Evolutionary conservation across 1,140 invertebrate genomes (phyloP).

Genomic region (Arctopsyche grandis): DNA sequence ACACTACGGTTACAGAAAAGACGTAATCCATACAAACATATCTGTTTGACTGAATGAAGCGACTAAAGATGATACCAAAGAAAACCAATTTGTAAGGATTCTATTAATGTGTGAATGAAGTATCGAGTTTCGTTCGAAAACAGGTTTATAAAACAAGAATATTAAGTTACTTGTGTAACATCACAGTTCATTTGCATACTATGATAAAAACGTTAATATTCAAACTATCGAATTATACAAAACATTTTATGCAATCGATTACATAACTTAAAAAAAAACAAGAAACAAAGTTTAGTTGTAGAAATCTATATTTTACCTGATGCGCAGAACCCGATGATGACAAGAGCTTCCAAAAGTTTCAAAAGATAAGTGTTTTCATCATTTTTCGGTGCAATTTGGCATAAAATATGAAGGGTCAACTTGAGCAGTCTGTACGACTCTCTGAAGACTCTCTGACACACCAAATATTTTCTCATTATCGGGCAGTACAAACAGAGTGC

Average conservation of each 20-base stretch:
- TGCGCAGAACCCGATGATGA: conserved; percentile 62
- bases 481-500: conserved; percentile 69
- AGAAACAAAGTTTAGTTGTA: no score
- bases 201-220: not conserved
- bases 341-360: conserved; percentile 61
- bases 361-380: conserved; percentile 57
- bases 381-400: conserved; percentile 50
- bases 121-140: conserved; percentile 21
- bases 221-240: not conserved
- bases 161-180: not conserved
- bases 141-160: not conserved
- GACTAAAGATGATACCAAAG: not conserved
- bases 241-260: not conserved
- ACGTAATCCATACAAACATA: not conserved
- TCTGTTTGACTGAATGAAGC: not conserved
- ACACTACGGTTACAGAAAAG: not conserved
- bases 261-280: no score
- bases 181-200: conserved; percentile 4
- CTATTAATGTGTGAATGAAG: not conserved
- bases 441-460: conserved; percentile 57
- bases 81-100: conserved; percentile 21
- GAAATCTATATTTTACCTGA: conserved; percentile 56
- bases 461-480: conserved; percentile 65
- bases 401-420: conserved; percentile 58
- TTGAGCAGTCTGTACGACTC: conserved; percentile 61